Conservation (phyloP, 2,797 vertebrate species). For the Esox lucius region DNA sequence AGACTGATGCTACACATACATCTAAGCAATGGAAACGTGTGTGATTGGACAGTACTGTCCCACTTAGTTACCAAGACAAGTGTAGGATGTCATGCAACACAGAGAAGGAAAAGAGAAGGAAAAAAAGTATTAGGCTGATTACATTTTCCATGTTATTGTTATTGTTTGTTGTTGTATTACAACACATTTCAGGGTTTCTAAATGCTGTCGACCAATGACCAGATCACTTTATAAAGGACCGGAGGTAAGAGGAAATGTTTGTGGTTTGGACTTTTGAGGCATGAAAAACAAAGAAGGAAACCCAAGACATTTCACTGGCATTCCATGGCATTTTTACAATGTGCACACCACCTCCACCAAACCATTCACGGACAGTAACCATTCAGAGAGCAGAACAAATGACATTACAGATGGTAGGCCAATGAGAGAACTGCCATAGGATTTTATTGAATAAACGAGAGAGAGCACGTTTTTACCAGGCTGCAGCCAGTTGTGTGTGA, state of each 20-base stretch:
- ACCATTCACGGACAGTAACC: conserved; percentile 12
- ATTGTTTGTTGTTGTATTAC: conserved; percentile 32
- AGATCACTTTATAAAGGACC: conserved; percentile 29
- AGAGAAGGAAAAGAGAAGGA: neutral
- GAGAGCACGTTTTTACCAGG: neutral
- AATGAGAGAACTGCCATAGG: conserved; percentile 17
- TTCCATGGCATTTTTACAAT: conserved; percentile 42
- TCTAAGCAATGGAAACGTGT: neutral
- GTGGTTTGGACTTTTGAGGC: conserved; percentile 38
- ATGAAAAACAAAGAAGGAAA: conserved; percentile 17
- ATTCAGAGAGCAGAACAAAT: conserved; percentile 27
- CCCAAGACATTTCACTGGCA: conserved; percentile 36
- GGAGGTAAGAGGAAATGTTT: conserved; percentile 45
- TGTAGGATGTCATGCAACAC: neutral
- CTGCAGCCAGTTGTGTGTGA: neutral
- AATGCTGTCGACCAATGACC: conserved; percentile 27
- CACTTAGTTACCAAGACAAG: conserved; percentile 26
- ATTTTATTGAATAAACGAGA: conserved; percentile 28
- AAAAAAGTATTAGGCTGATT: conserved; percentile 37
- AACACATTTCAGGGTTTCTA: conserved; percentile 31
- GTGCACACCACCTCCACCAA: conserved; percentile 2
- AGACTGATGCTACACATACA: neutral
- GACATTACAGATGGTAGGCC: conserved; percentile 16
- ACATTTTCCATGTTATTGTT: conserved; percentile 22
- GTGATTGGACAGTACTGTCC: conserved; percentile 20